Evolutionary conservation across 2,113 vertebrate species (phyloP), one percentile per base, ranked within the genome.

Genomic region (Fulica atra): DNA sequence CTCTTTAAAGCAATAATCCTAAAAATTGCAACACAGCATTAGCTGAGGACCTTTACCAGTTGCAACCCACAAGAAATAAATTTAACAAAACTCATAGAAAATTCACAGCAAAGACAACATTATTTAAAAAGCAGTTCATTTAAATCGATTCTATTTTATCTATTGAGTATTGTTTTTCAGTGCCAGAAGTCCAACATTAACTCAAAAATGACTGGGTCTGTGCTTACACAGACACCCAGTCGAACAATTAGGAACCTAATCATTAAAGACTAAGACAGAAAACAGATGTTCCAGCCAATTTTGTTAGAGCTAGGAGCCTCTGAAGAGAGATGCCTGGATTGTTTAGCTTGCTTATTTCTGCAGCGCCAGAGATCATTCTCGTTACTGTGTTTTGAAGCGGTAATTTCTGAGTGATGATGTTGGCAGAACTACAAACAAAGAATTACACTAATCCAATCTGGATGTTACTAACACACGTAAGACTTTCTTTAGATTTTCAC

Each of bases 341-440:
- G 66, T 94, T 97, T 80, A 65, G 66, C 84, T 93, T 86, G 57
- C 57, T 94, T 79, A 72, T 88, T 96, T 94, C 88, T 92, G 73
- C 86, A 91, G 84, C 13, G 3, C 95, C 90, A 96, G 81, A 94
- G 90, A 92, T 92, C 79, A 69, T 92, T 94, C 87, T 89, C 3
- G 0, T 76, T 83, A 54, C 76, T 71, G 65, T 89, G 92, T 96
- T 96, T 72, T 88, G 84, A 96, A 95, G 92, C 76, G 0, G 81
- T 89, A 92, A 89, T 95, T 95, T 94, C 94, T 92, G 79, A 93
- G 94, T 78, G 65, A 96, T 87, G 95, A 79, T 40, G n/a, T 88
- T 97, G 97, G 95, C 96, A 97, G 76, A 90, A 65, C 94, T 96
- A 97, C 95, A 97, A 95, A 95, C 54, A 88, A 93, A 89, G 91